These are phyloP conservation scores for Halcyon chelicuti DNA, from an alignment of 2,797 vertebrate genomes.

Conservation along the genomic window DNA sequence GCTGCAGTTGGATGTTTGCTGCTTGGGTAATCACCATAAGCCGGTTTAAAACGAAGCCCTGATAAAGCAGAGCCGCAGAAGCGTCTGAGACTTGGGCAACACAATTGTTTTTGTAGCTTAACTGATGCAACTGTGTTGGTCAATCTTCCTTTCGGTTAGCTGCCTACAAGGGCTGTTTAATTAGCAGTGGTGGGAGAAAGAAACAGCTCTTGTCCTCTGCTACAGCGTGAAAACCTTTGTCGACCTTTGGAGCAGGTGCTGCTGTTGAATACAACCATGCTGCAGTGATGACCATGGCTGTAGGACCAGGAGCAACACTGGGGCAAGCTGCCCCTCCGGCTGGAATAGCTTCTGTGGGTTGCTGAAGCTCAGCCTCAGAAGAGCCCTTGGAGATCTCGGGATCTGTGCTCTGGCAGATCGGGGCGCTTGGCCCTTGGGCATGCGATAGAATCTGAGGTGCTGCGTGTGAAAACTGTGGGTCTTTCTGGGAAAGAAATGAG, in stretches of 20 bases:
- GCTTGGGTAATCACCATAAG: background rate
- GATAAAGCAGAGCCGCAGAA: slow-evolving; percentile 15
- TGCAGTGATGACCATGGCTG: rapidly evolving
- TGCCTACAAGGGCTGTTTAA: background rate
- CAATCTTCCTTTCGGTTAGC: background rate
- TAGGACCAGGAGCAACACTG: background rate
- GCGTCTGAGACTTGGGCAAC: slow-evolving; percentile 23
- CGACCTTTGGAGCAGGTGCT: background rate
- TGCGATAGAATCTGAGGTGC: background rate
- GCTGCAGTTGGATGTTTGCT: background rate
- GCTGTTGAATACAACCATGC: background rate
- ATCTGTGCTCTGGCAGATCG: background rate
- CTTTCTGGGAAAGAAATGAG: background rate
- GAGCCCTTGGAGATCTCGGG: background rate
- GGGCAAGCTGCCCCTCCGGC: background rate
- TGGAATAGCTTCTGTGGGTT: background rate
- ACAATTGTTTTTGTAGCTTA: background rate
- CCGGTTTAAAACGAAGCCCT: background rate
- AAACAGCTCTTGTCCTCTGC: background rate
- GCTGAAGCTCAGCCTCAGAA: background rate
- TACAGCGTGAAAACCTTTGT: rapidly evolving
- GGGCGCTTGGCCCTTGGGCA: background rate
- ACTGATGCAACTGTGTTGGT: slow-evolving; percentile 12
- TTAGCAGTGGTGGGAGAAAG: background rate
- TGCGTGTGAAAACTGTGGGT: background rate